A percentile compares a stretch with the other conserved stretches of the same genome.
Conservation (phyloP, 2,797 vertebrate species). For the Pygocentrus nattereri region DNA sequence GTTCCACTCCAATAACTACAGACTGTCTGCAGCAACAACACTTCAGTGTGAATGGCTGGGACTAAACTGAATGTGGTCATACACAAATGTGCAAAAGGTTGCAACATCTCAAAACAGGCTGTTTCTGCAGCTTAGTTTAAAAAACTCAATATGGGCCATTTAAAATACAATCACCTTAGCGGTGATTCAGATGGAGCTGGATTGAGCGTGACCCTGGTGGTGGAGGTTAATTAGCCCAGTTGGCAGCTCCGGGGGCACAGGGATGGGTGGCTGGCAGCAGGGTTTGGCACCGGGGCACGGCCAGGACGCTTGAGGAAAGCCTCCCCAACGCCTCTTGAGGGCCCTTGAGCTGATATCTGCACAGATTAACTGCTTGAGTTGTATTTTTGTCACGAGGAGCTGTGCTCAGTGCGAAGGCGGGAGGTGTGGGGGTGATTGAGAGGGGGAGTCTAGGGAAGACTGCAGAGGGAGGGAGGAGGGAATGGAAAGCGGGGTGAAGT, state of each 20-base stretch:
- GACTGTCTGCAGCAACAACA: background rate
- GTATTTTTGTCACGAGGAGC: conserved; percentile 57
- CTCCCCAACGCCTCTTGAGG: conserved; percentile 74
- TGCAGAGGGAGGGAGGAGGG: background rate
- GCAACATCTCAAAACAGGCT: too few species aligned
- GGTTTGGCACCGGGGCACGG: conserved; percentile 51
- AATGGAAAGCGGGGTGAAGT: conserved; percentile 1
- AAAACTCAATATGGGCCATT: background rate
- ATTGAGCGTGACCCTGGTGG: conserved; percentile 38
- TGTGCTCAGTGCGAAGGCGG: conserved; percentile 5
- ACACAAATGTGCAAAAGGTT: background rate
- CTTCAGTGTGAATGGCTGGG: background rate
- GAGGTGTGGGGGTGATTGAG: background rate
- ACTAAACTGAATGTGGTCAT: background rate
- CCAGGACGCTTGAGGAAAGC: conserved; percentile 42
- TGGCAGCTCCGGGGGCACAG: conserved; percentile 72
- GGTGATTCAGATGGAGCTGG: conserved; percentile 30
- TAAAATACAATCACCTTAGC: conserved; percentile 1
- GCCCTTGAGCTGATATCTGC: conserved; percentile 82
- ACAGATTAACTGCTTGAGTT: conserved; percentile 83
- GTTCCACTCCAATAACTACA: background rate
- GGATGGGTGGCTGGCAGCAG: conserved; percentile 65
- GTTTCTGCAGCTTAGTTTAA: background rate
- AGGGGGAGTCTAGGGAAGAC: background rate
- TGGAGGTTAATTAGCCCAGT: conserved; percentile 65